phyloP scores from a whole-genome alignment of 2,797 vertebrate species.

The Cygnus olor region DNA sequence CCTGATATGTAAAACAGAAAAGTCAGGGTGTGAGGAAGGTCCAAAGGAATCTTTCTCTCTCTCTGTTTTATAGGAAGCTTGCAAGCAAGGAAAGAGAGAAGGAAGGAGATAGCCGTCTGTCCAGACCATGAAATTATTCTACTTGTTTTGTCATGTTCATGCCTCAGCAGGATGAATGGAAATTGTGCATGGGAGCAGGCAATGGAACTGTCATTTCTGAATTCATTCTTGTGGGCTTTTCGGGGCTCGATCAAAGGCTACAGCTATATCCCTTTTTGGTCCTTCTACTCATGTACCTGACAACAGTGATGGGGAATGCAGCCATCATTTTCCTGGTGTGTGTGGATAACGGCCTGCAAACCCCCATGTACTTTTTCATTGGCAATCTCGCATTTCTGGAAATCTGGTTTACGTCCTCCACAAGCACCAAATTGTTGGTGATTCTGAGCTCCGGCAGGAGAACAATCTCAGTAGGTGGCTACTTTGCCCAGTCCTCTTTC shows the following conservation, averaged over 20 bases:
- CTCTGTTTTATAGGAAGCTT: too few species aligned
- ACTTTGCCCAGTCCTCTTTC: not conserved
- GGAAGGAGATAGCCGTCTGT: too few species aligned
- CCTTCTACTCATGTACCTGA: not conserved
- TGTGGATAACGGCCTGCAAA: not conserved
- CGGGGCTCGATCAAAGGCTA: not conserved
- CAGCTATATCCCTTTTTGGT: not conserved
- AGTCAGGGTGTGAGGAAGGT: too few species aligned
- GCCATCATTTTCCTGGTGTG: not conserved
- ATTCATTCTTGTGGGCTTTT: not conserved
- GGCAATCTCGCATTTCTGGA: not conserved
- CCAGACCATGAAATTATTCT: too few species aligned
- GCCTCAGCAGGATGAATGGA: too few species aligned
- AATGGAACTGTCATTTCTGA: too few species aligned
- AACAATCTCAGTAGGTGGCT: not conserved
- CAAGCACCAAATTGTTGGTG: not conserved
- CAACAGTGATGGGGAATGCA: not conserved
- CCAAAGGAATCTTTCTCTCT: too few species aligned
- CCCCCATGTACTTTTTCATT: not conserved
- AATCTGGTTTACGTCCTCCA: not conserved
- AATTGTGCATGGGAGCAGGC: too few species aligned
- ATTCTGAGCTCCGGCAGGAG: not conserved
- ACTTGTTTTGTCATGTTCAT: too few species aligned
- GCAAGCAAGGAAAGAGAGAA: too few species aligned
- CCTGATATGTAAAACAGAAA: too few species aligned